Evolutionary conservation across 2,113 vertebrate species (phyloP), one percentile per base, ranked within the genome.

Genomic region (Mus spicilegus): DNA sequence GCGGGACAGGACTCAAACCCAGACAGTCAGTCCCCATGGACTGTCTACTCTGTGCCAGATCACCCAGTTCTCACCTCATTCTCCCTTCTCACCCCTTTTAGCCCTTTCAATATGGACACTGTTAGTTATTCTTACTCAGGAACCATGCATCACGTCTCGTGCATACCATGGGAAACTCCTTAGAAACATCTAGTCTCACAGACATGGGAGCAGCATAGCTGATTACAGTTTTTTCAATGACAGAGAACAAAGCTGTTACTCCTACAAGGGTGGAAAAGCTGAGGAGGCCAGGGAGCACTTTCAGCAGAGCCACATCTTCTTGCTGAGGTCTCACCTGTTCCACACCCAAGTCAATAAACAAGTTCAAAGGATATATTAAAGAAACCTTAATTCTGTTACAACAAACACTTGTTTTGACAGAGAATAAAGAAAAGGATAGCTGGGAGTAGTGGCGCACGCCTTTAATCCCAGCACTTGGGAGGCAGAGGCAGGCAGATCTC

Each of bases 321-420:
- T 78, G 8, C 67, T 86, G 51, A 93, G 26, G 80, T 67, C 75
- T 61, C 30, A 69, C 36, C 19, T 39, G 39, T 70, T 61, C 24
- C 39, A 82, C 20, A 89, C 11, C n/a, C 42, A 85, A 63, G 56
- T 70, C 69, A 90, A 81, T 11, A 75, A 95, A 93, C 49, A 70
- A 89, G 67, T 81, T 54, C 81, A 85, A 84, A 95, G 72, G 73
- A 49, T n/a, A 90, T 67, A 51, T n/a, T 67, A 49, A 93, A 20
- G 39, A 96, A 90, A 94, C 33, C 28, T 82, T 87, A 95, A 72
- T 54, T 67, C 70, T 96, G 65, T 89, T 91, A 89, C 42, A 86
- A 88, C 88, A 11, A 85, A 63, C 26, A 89, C 89, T 69, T 72
- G 30, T 58, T 77, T 70, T 77, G n/a, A 96, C 58, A 58, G 12